Percentiles rank a stretch among this genome's conserved stretches.
Conservation (phyloP, 2,113 vertebrate genomes). For the Hyperopisus bebe region DNA sequence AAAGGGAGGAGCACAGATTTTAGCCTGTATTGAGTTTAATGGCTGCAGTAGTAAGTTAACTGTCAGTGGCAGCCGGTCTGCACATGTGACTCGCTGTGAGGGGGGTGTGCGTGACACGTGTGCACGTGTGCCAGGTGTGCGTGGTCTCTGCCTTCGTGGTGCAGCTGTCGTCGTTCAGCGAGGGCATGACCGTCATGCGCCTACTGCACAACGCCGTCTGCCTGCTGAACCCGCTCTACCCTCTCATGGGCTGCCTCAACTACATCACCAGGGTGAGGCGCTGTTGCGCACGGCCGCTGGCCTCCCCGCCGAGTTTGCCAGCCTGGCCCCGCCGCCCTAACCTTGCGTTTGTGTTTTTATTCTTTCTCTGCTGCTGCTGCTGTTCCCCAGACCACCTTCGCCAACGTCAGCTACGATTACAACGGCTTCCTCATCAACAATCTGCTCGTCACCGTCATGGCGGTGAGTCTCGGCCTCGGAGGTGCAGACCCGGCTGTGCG, state of each 20-base stretch:
- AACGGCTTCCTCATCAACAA: slow-evolving; percentile 66
- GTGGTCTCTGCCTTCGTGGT: slow-evolving; percentile 61
- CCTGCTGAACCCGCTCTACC: slow-evolving; percentile 80
- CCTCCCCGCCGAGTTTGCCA: neutral
- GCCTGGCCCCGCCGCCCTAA: neutral
- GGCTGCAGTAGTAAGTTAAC: neutral
- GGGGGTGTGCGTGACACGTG: neutral
- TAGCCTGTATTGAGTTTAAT: neutral
- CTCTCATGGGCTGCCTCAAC: slow-evolving; percentile 85
- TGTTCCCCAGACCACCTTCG: slow-evolving; percentile 59
- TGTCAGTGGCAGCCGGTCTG: neutral
- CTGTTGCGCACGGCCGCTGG: neutral
- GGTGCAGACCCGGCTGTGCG: neutral
- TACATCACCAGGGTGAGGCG: slow-evolving; percentile 83
- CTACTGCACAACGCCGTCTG: slow-evolving; percentile 77
- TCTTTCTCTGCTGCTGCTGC: slow-evolving; percentile 22
- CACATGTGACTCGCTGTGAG: neutral
- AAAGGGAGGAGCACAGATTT: neutral
- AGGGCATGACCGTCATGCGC: slow-evolving; percentile 52
- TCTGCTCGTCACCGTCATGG: slow-evolving; percentile 72
- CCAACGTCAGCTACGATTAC: slow-evolving; percentile 50
- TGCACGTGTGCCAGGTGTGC: slow-evolving; percentile 47
- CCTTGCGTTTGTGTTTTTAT: neutral
- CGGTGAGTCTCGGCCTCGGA: slow-evolving; percentile 57
- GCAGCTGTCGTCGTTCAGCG: slow-evolving; percentile 68